phyloP scores from a whole-genome alignment of 2,113 vertebrate genomes.

The Amphiprion percula region DNA sequence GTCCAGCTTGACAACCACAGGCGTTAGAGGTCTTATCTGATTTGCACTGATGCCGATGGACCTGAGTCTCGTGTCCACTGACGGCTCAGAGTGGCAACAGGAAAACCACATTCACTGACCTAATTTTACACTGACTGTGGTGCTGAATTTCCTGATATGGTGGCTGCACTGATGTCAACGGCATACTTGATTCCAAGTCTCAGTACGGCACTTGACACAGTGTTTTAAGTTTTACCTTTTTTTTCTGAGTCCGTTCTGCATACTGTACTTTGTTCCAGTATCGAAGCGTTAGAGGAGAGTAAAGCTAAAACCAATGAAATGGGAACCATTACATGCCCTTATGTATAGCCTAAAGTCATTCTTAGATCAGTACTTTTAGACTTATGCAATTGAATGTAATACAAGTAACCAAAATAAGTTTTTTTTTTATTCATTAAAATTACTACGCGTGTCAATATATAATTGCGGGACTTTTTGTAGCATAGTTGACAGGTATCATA shows the following conservation, averaged over 20 bases:
- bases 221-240: background rate
- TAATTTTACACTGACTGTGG: background rate
- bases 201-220: background rate
- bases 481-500: too few species aligned
- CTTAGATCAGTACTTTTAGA: background rate
- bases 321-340: too few species aligned
- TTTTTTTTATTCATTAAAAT: too few species aligned
- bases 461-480: too few species aligned
- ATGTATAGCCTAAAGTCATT: too few species aligned
- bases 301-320: too few species aligned
- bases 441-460: too few species aligned
- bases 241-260: background rate
- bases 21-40: background rate
- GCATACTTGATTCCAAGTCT: background rate
- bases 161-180: background rate
- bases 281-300: too few species aligned
- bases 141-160: background rate
- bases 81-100: background rate
- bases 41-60: background rate
- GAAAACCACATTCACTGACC: conserved; percentile 7
- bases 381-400: too few species aligned
- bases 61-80: background rate
- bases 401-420: too few species aligned
- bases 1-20: background rate
- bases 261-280: background rate